Evolutionary conservation across 2,888 invertebrate species (phyloP).

Genomic region (Mongoloraphidia duomilia): DNA sequence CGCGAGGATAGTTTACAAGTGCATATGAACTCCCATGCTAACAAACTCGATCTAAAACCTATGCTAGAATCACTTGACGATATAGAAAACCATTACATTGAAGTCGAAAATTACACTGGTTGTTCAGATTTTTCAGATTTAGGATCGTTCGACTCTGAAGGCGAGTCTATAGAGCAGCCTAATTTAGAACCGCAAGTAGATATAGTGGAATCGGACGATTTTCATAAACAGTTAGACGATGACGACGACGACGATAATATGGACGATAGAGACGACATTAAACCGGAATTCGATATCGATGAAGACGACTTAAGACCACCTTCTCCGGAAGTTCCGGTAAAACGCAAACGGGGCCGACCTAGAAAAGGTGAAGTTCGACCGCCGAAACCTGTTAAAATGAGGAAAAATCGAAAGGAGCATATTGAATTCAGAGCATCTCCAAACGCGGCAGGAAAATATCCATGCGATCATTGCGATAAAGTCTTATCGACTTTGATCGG

Average conservation of each 20-base stretch:
- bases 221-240: not conserved
- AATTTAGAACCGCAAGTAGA: conserved; percentile 2
- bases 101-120: not conserved
- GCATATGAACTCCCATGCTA: conserved; percentile 3
- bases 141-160: not conserved
- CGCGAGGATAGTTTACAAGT: conserved; percentile 4
- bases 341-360: conserved; percentile 2
- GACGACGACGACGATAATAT: not conserved
- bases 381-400: not conserved
- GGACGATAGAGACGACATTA: not conserved
- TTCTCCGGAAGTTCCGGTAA: not conserved
- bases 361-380: not conserved
- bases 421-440: too few species aligned
- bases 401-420: not conserved
- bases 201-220: not conserved
- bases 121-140: not conserved
- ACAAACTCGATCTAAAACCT: not conserved
- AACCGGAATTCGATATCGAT: not conserved
- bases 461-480: conserved; percentile 2
- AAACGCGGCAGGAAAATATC: not conserved
- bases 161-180: not conserved
- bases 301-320: not conserved
- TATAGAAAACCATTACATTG: conserved; percentile 4
- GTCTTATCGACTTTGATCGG: not conserved
- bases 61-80: conserved; percentile 5